A percentile compares a stretch with the other conserved stretches of the same genome.
phyloP scores from a whole-genome alignment of 2,113 vertebrate species.

The Ia io region DNA sequence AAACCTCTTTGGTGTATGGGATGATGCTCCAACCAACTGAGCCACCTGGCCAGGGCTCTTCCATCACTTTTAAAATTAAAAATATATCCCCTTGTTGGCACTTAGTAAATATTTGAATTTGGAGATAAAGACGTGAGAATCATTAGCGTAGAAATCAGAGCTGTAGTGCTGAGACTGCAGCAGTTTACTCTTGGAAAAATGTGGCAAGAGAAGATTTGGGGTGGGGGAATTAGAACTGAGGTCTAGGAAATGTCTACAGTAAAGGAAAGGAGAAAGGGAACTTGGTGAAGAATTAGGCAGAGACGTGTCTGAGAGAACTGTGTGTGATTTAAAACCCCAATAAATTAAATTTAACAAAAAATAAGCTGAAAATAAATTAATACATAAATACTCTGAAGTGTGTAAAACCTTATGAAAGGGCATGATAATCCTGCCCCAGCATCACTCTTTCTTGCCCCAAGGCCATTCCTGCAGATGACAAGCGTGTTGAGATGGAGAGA shows the following conservation, averaged over 20 bases:
- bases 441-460: background rate
- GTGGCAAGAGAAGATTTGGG: background rate
- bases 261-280: background rate
- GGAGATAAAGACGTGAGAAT: background rate
- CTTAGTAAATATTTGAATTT: conserved; percentile 13
- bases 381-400: background rate
- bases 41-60: background rate
- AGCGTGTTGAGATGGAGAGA: background rate
- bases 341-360: background rate
- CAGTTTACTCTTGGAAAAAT: background rate
- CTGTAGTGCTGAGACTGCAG: background rate
- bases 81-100: background rate
- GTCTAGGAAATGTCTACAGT: background rate
- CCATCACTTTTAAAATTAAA: background rate
- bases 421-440: background rate
- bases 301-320: background rate
- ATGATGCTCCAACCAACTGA: background rate
- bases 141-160: background rate
- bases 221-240: background rate
- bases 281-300: background rate
- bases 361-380: background rate
- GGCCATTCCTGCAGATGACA: background rate
- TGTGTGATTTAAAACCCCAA: background rate
- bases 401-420: background rate
- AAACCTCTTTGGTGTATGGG: background rate